Percentiles rank a stretch among this genome's conserved stretches.
Conservation (phyloP, 2,888 invertebrate species). For the Entomobrya multifasciata region DNA sequence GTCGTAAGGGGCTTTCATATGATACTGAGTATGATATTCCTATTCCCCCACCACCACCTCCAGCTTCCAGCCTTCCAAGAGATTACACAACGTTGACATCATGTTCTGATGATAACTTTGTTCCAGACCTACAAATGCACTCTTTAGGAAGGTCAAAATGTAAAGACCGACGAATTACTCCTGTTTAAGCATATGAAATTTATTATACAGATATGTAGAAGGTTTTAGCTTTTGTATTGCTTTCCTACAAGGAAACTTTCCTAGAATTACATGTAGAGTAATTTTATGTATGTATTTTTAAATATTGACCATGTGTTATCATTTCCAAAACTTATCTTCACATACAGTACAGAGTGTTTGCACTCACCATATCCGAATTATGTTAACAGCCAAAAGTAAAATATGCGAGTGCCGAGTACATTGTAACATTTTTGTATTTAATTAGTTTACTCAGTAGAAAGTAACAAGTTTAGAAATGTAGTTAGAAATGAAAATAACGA, state of each 20-base stretch:
- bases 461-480: too few relatives aligned
- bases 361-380: neutral
- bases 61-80: slow-evolving; percentile 69
- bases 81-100: slow-evolving; percentile 71
- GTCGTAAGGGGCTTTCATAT: slow-evolving; percentile 61
- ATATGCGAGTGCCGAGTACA: neutral
- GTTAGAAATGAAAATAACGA: too few relatives aligned
- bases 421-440: neutral
- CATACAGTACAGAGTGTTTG: neutral
- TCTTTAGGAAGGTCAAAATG: slow-evolving; percentile 48
- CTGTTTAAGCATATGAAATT: slow-evolving; percentile 52
- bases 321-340: neutral
- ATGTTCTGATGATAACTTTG: slow-evolving; percentile 70
- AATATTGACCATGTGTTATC: too few relatives aligned
- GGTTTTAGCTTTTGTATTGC: too few relatives aligned
- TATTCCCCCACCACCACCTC: slow-evolving; percentile 78
- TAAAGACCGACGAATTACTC: slow-evolving; percentile 64
- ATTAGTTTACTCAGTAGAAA: neutral
- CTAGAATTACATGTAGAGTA: too few relatives aligned
- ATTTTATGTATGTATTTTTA: too few relatives aligned
- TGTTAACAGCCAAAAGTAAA: neutral
- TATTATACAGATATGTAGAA: too few relatives aligned
- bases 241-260: too few relatives aligned
- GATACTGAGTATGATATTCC: slow-evolving; percentile 74
- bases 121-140: slow-evolving; percentile 60